A percentile compares a stretch with the other conserved stretches of the same genome.
These are phyloP conservation scores for Acronicta aceris DNA, from an alignment of 2,888 invertebrate species.

Conservation along the genomic window DNA sequence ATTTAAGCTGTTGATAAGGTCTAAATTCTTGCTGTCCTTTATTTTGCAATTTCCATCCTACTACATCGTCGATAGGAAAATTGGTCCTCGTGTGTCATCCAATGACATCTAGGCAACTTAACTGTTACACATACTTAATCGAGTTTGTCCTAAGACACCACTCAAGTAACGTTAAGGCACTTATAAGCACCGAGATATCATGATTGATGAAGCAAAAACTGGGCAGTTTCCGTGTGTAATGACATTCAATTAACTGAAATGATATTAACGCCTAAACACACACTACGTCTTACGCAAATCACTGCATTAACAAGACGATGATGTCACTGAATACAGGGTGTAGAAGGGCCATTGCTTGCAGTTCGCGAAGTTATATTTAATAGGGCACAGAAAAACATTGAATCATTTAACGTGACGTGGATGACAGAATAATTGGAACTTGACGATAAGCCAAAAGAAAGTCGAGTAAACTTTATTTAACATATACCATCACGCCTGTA, in stretches of 20 bases:
- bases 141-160: slow-evolving; percentile 7
- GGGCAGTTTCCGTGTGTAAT: slow-evolving; percentile 44
- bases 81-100: no score
- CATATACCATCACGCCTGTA: no score
- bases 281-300: slow-evolving; percentile 54
- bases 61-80: no score
- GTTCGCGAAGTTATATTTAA: no score
- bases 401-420: no score
- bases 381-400: no score
- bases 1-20: no score
- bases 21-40: no score
- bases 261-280: slow-evolving; percentile 56
- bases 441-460: no score
- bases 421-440: no score
- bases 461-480: no score
- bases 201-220: slow-evolving; percentile 51
- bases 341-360: slow-evolving; percentile 12
- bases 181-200: slow-evolving; percentile 23
- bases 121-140: slow-evolving; percentile 19
- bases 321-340: not conserved
- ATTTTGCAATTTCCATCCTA: no score
- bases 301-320: slow-evolving; percentile 44
- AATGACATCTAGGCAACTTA: not conserved
- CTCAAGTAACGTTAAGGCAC: slow-evolving; percentile 33
- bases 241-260: slow-evolving; percentile 50